These are phyloP conservation scores for Dascillus cervinus DNA, from an alignment of 2,888 invertebrate species.

Conservation along the genomic window DNA sequence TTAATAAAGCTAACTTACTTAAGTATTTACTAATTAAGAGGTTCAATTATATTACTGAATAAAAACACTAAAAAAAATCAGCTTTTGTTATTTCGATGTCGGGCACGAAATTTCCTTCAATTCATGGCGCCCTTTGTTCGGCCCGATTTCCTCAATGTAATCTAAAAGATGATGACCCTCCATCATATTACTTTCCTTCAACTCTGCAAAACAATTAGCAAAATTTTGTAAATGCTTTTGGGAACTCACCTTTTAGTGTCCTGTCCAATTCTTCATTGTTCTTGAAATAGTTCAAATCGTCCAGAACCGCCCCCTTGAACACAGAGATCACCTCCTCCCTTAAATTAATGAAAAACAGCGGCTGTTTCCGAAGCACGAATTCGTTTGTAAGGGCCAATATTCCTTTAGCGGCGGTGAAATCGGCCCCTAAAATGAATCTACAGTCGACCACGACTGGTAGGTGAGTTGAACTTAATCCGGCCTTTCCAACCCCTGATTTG, in stretches of 20 bases:
- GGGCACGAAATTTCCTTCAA: slow-evolving; percentile 12
- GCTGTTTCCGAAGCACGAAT: slow-evolving; percentile 61
- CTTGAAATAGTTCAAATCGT: slow-evolving; percentile 53
- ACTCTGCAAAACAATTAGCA: slow-evolving; percentile 8
- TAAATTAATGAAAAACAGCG: slow-evolving; percentile 62
- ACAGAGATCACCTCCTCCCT: slow-evolving; percentile 59
- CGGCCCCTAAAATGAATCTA: slow-evolving; percentile 69
- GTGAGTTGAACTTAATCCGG: slow-evolving; percentile 55
- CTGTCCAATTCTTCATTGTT: slow-evolving; percentile 53
- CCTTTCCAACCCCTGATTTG: slow-evolving; percentile 67
- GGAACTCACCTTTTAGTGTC: slow-evolving; percentile 46
- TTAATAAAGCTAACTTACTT: too few relatives aligned
- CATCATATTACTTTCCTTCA: slow-evolving; percentile 7
- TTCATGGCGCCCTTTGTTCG: too few relatives aligned
- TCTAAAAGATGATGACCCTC: slow-evolving; percentile 11
- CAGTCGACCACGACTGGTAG: slow-evolving; percentile 78
- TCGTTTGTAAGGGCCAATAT: slow-evolving; percentile 69
- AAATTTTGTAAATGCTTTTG: too few relatives aligned
- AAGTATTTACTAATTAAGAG: too few relatives aligned
- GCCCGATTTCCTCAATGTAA: slow-evolving; percentile 7
- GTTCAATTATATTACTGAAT: too few relatives aligned
- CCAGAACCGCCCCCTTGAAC: slow-evolving; percentile 59
- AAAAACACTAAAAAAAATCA: too few relatives aligned
- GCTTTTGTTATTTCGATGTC: too few relatives aligned
- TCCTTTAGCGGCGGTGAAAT: slow-evolving; percentile 82